Percentiles rank a stretch among this genome's conserved stretches.
phyloP scores from a whole-genome alignment of 2,888 invertebrate species.

The Phasia obesa region DNA sequence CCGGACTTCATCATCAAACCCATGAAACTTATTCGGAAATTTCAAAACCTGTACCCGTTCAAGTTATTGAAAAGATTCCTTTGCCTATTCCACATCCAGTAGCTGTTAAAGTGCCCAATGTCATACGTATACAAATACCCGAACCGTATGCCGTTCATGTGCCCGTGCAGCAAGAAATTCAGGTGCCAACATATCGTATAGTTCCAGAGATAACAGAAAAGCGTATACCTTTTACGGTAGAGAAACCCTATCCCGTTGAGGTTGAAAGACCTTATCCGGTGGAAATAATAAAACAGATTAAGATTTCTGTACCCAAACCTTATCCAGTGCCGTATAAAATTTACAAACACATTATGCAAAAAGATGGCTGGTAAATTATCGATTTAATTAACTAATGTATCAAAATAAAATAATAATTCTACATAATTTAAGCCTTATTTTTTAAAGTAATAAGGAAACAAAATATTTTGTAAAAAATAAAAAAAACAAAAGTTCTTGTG shows the following conservation, averaged over 20 bases:
- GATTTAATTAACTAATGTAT: too few species aligned
- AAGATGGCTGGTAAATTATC: slow-evolving; percentile 76
- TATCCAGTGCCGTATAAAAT: slow-evolving; percentile 89
- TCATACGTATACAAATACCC: slow-evolving; percentile 87
- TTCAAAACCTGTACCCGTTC: slow-evolving; percentile 87
- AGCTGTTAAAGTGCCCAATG: slow-evolving; percentile 80
- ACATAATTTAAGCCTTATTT: background rate
- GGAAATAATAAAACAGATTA: slow-evolving; percentile 89
- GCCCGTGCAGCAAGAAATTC: slow-evolving; percentile 87
- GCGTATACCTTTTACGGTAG: slow-evolving; percentile 89
- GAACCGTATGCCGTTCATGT: slow-evolving; percentile 90
- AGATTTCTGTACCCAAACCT: slow-evolving; percentile 87
- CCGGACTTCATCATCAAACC: slow-evolving; percentile 70
- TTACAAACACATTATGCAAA: slow-evolving; percentile 88
- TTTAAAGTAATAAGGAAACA: too few species aligned
- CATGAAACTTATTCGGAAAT: slow-evolving; percentile 86
- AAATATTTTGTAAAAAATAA: too few species aligned
- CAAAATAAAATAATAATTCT: too few species aligned
- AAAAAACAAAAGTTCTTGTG: too few species aligned
- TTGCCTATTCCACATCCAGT: slow-evolving; percentile 87
- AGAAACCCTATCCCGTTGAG: slow-evolving; percentile 86
- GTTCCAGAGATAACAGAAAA: slow-evolving; percentile 89
- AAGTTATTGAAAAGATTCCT: slow-evolving; percentile 88
- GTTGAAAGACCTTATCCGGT: slow-evolving; percentile 90
- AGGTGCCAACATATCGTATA: slow-evolving; percentile 88